Base-by-base conservation (phyloP, 1,140 invertebrate species). In the Matsumurasca onukii region DNA sequence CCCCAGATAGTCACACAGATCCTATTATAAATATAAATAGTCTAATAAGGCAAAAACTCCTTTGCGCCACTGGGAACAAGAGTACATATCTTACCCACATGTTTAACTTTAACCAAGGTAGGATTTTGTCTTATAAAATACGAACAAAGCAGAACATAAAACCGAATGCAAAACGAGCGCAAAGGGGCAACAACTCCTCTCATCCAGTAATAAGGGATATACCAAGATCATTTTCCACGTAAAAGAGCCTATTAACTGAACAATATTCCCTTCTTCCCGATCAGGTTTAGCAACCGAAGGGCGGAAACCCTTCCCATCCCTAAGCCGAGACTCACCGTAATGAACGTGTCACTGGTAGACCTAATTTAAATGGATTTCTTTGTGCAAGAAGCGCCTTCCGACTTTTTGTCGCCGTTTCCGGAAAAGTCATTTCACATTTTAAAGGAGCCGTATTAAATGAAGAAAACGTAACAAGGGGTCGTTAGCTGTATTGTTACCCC, bases 361-460 rank as follows among this genome's bases (percentile, higher is more conserved):
- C 34, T 39, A 39, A 39, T 39, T 39, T 39, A 39, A 39, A 39
- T 39, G 34, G 34, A 39, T 39, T 39, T 39, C 34, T 39, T 39
- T 39, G n/a, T 39, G 34, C 17, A 17, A 39, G 34, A 39, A 39
- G 34, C n/a, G n/a, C n/a, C n/a, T 9, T 17, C 5, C 34, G 34
- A 39, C 34, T 39, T 39, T 39, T 39, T 39, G 34, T 17, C 34
- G 34, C 17, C 17, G 34, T 39, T 39, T 39, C 34, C 34, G 34
- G 5, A 5, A 17, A 17, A 39, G 34, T 39, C 34, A 17, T 39
- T 39, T 39, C 34, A 39, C 34, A 17, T 39, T 39, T 39, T 39
- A 39, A 39, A 39, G 5, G 34, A 39, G 34, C 34, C 5, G 17
- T 5, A 39, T 39, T 39, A 39, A 39, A 39, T 39, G 34, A 39